Conservation (phyloP, 1,140 invertebrate species). For the Solenopsis fugax region DNA sequence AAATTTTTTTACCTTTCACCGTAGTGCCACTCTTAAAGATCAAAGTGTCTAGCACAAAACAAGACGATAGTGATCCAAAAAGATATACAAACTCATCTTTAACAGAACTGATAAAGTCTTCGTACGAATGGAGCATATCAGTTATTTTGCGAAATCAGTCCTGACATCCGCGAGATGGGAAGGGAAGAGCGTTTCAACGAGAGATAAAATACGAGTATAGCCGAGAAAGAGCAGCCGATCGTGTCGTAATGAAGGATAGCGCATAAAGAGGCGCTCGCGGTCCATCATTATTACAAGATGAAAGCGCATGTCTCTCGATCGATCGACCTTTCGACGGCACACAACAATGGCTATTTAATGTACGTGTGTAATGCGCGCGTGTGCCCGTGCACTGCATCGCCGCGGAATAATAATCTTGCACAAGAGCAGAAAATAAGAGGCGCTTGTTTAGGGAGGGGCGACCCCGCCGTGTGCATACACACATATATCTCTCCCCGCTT, state of each 20-base stretch:
- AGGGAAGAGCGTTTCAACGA: not conserved
- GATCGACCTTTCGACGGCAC: conserved; percentile 64
- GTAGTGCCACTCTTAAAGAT: not conserved
- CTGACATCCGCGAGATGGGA: not conserved
- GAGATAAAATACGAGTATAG: conserved; percentile 10
- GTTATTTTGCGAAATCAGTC: conserved; percentile 26
- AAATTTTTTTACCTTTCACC: too few relatives aligned
- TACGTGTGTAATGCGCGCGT: conserved; percentile 12
- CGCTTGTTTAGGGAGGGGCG: conserved; percentile 60
- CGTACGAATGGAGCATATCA: not conserved
- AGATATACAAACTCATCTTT: not conserved
- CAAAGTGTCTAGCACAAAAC: not conserved
- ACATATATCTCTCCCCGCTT: not conserved
- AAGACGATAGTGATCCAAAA: not conserved
- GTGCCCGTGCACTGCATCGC: conserved; percentile 42
- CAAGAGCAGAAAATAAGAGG: conserved; percentile 63
- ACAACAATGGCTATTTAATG: conserved; percentile 64
- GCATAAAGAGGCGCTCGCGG: conserved; percentile 28
- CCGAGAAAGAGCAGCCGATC: conserved; percentile 30
- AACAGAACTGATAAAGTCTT: not conserved
- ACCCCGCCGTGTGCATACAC: conserved; percentile 13
- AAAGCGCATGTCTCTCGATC: conserved; percentile 62
- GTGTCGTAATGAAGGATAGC: conserved; percentile 34
- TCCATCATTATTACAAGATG: conserved; percentile 61
- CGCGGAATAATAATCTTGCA: conserved; percentile 69